phyloP scores from a whole-genome alignment of 2,113 vertebrate species.

The Ancistrus triradiatus region DNA sequence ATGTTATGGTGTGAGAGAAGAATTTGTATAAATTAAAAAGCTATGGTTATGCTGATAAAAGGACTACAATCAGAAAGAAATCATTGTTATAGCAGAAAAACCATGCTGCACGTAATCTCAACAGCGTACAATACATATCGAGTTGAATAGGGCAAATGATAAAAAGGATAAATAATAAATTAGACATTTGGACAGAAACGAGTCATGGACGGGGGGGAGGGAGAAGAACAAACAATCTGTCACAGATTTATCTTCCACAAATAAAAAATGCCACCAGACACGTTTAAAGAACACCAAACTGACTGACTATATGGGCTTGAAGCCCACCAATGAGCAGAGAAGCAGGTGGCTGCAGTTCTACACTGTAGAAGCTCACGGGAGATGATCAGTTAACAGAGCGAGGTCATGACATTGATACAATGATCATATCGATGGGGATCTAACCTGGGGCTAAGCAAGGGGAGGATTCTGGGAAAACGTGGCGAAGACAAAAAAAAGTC shows the following conservation, averaged over 20 bases:
- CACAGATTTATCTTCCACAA: constrained; percentile 54
- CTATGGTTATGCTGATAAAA: constrained; percentile 59
- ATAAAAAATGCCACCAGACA: constrained; percentile 66
- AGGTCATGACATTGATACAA: no score
- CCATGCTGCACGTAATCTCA: constrained; percentile 73
- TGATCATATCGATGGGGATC: no score
- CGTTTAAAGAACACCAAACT: constrained; percentile 61
- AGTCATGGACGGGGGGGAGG: constrained; percentile 22
- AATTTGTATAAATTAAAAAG: constrained; percentile 56
- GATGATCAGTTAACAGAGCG: no score
- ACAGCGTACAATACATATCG: constrained; percentile 69
- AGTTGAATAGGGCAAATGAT: constrained; percentile 65
- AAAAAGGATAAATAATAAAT: constrained; percentile 75
- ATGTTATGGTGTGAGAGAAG: constrained; percentile 61
- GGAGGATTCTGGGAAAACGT: background rate
- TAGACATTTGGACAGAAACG: constrained; percentile 57
- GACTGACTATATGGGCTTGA: constrained; percentile 38
- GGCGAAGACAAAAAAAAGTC: background rate
- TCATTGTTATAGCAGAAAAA: constrained; percentile 64
- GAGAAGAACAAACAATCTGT: constrained; percentile 37
- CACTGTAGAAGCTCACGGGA: background rate
- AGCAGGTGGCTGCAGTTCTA: constrained; percentile 16
- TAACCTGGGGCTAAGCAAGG: background rate
- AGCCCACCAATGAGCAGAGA: background rate
- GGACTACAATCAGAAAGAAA: constrained; percentile 57